Evolutionary conservation across 1,140 invertebrate genomes (phyloP).

Genomic region (Onthophagus taurus): DNA sequence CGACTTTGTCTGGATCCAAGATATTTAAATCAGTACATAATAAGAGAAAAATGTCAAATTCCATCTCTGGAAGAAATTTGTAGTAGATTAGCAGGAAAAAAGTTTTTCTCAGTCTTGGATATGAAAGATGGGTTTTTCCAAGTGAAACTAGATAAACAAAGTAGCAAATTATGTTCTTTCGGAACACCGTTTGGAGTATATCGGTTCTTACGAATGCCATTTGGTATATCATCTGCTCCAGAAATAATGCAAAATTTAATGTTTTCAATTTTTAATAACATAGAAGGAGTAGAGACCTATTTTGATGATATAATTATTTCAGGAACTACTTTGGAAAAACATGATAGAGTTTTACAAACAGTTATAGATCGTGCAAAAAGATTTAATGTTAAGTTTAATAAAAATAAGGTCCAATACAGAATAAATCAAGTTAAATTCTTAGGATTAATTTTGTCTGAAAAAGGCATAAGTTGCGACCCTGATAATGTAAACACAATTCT

Average conservation of each 20-base stretch:
- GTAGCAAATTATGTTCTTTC: constrained; percentile 25
- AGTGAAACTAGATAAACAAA: constrained; percentile 20
- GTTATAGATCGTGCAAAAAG: no score
- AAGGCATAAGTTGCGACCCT: no score
- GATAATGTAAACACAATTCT: no score
- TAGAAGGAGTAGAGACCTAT: constrained; percentile 30
- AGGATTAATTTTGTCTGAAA: no score
- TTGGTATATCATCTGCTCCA: constrained; percentile 35
- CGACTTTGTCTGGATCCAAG: constrained; percentile 3
- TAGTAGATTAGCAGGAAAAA: constrained; percentile 12
- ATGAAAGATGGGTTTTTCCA: no score
- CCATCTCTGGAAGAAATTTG: constrained; percentile 1
- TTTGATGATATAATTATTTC: constrained; percentile 38
- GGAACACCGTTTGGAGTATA: constrained; percentile 17
- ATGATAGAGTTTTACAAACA: no score
- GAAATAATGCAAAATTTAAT: constrained; percentile 33
- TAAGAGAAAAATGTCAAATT: background rate
- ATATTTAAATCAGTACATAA: background rate
- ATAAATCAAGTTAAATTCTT: no score
- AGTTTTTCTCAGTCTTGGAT: constrained; percentile 20
- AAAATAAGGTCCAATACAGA: no score
- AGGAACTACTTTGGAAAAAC: no score
- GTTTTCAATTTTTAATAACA: constrained; percentile 31
- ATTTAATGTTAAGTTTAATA: no score
- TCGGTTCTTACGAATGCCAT: constrained; percentile 22